These are phyloP conservation scores for Pemphredon lugubris DNA, from an alignment of 2,888 invertebrate species.

Conservation along the genomic window DNA sequence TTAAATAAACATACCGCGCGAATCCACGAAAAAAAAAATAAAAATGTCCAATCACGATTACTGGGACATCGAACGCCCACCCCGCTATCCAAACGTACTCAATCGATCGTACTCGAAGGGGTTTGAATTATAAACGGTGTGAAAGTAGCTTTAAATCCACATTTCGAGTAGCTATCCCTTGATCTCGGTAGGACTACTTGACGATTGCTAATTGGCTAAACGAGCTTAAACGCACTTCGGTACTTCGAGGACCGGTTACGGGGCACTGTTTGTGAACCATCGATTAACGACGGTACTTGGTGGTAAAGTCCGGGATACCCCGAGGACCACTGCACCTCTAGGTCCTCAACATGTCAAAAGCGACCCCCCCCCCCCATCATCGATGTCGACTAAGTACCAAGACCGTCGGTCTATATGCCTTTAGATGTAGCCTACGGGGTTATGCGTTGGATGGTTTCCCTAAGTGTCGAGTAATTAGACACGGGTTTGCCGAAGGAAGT, in stretches of 20 bases:
- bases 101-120: conserved; percentile 5
- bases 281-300: conserved; percentile 72
- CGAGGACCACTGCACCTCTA: conserved; percentile 55
- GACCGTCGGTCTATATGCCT: conserved; percentile 51
- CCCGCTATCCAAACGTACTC: neutral
- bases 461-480: conserved; percentile 37
- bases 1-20: no score
- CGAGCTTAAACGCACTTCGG: conserved; percentile 78
- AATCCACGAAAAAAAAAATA: no score
- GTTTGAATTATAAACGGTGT: conserved; percentile 1
- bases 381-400: conserved; percentile 56
- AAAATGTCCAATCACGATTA: no score
- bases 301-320: conserved; percentile 61
- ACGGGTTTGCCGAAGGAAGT: conserved; percentile 39
- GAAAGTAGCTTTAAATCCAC: conserved; percentile 41
- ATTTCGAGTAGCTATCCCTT: conserved; percentile 54
- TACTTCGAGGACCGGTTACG: conserved; percentile 61
- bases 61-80: no score
- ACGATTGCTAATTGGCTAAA: conserved; percentile 76
- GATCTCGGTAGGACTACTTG: conserved; percentile 55
- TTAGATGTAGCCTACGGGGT: conserved; percentile 14
- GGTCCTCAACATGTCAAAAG: conserved; percentile 68
- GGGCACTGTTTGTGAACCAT: conserved; percentile 74
- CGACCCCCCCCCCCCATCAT: conserved; percentile 61
- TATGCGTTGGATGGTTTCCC: conserved; percentile 41